These are phyloP conservation scores for Leptinotarsa rubiginosa DNA, from an alignment of 2,888 invertebrate species.

Conservation along the genomic window DNA sequence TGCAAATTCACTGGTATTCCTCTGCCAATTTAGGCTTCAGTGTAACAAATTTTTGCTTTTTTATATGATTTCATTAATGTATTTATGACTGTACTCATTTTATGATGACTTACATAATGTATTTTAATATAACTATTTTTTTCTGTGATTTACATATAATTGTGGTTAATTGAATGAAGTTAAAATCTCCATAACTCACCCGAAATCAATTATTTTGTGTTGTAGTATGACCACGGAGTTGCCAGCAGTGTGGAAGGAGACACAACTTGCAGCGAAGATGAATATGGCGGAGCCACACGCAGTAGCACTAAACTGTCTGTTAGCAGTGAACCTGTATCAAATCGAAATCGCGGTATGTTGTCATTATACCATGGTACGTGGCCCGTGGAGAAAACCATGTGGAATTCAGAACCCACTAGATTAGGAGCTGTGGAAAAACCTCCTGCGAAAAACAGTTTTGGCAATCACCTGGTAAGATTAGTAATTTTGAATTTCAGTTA, in stretches of 20 bases:
- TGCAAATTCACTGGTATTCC: too few species aligned
- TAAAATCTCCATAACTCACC: background rate
- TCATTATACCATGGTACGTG: conserved; percentile 73
- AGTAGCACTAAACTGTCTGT: conserved; percentile 61
- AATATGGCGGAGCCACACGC: conserved; percentile 51
- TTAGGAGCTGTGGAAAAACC: conserved; percentile 37
- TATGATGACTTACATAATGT: too few species aligned
- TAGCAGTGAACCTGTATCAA: conserved; percentile 62
- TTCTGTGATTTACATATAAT: too few species aligned
- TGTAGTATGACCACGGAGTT: conserved; percentile 49
- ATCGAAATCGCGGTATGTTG: conserved; percentile 55
- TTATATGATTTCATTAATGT: too few species aligned
- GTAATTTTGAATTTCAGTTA: too few species aligned
- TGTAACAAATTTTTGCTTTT: too few species aligned
- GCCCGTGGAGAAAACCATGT: conserved; percentile 70
- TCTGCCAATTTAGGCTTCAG: too few species aligned
- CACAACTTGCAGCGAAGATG: conserved; percentile 58
- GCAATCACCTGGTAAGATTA: conserved; percentile 40
- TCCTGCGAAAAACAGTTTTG: conserved; percentile 28
- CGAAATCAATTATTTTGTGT: conserved; percentile 15
- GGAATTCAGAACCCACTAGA: conserved; percentile 64
- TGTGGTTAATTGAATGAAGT: background rate
- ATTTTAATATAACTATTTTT: too few species aligned
- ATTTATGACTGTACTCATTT: too few species aligned
- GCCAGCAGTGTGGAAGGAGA: conserved; percentile 46